A percentile compares a stretch with the other conserved stretches of the same genome.
These are phyloP conservation scores for Hypsibius dujardini DNA, from an alignment of 1,140 invertebrate genomes.

Conservation along the genomic window DNA sequence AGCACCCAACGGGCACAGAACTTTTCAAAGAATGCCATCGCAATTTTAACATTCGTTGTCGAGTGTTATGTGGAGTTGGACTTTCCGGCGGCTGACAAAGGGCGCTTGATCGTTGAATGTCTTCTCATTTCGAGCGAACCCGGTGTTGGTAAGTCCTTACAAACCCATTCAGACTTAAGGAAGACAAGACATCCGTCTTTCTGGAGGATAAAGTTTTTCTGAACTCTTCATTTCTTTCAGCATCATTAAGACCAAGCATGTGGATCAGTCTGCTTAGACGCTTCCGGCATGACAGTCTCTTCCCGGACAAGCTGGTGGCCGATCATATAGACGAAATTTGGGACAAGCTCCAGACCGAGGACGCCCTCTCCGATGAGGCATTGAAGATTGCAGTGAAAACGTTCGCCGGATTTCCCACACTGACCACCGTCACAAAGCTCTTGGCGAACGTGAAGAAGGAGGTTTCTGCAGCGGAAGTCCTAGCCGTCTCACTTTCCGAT, in stretches of 20 bases:
- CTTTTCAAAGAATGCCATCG: conserved; percentile 18
- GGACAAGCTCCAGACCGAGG: background rate
- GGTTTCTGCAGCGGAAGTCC: conserved; percentile 47
- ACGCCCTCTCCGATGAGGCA: conserved; percentile 27
- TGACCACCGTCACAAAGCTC: conserved; percentile 43
- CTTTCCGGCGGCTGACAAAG: conserved; percentile 25
- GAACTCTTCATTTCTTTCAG: background rate
- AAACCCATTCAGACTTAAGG: no score
- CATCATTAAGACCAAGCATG: background rate
- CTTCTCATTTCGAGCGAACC: conserved; percentile 30
- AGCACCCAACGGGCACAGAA: background rate
- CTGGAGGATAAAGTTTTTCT: background rate
- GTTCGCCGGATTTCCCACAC: conserved; percentile 45
- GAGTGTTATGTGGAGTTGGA: conserved; percentile 26
- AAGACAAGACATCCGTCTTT: no score
- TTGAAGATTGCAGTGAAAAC: conserved; percentile 31
- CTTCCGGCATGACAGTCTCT: conserved; percentile 3
- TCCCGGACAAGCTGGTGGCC: conserved; percentile 6
- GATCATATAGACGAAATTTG: background rate
- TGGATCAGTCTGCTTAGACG: conserved; percentile 1
- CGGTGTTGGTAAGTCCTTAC: conserved; percentile 28
- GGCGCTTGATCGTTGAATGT: conserved; percentile 27
- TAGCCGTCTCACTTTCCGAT: conserved; percentile 60
- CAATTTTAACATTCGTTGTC: conserved; percentile 25
- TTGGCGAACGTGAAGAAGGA: conserved; percentile 40